Conservation (phyloP, 2,113 vertebrate species). For the Xerus inauris region DNA sequence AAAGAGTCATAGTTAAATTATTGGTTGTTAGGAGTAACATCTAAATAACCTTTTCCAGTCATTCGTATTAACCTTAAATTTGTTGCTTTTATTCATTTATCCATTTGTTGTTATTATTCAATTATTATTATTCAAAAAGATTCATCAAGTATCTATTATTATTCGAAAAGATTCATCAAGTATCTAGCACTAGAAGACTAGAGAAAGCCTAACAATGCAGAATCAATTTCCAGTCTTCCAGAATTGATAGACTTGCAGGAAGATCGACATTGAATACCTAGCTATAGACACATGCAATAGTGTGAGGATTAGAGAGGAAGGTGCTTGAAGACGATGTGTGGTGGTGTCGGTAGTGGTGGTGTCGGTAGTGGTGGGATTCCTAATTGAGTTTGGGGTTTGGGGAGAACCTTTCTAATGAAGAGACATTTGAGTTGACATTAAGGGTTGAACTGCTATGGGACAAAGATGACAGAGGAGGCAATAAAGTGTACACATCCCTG, state of each 20-base stretch:
- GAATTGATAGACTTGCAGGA: not conserved
- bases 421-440: not conserved
- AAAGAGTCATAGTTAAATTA: not conserved
- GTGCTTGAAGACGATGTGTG: not conserved
- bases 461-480: not conserved
- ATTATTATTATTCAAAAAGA: not conserved
- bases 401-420: not conserved
- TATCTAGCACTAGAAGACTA: not conserved
- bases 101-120: not conserved
- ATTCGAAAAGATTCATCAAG: too few species aligned
- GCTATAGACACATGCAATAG: not conserved
- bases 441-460: not conserved
- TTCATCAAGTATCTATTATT: not conserved
- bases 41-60: not conserved
- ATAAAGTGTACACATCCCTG: too few species aligned
- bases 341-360: fast-evolving
- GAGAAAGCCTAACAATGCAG: not conserved
- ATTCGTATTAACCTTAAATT: not conserved
- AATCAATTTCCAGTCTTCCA: not conserved
- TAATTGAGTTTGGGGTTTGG: not conserved
- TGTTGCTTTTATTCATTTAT: not conserved
- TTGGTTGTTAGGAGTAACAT: not conserved
- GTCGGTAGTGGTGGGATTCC: not conserved
- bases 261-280: not conserved
- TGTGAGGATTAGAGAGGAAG: not conserved